Percentiles rank a stretch among this genome's conserved stretches.
Evolutionary conservation across 2,797 vertebrate species (phyloP).

Genomic region (Myotis findleyi): DNA sequence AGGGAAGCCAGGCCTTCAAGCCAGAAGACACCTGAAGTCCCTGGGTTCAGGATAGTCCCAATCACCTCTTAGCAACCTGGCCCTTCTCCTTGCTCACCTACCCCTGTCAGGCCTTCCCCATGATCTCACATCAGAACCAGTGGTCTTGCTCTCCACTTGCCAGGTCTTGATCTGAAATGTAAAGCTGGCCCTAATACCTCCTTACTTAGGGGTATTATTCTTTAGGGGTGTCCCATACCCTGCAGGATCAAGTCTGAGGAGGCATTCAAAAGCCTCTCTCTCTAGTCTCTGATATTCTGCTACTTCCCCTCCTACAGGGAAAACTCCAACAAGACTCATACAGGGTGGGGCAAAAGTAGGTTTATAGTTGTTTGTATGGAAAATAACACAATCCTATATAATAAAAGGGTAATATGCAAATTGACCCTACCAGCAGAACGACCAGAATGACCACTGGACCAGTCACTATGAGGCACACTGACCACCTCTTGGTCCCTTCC

Average conservation of each 20-base stretch:
- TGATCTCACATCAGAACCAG: not conserved
- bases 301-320: not conserved
- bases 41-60: not conserved
- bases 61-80: not conserved
- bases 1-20: not conserved
- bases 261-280: not conserved
- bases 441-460: no score
- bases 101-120: no score
- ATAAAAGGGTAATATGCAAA: no score
- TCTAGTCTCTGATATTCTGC: not conserved
- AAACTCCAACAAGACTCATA: not conserved
- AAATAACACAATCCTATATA: not conserved
- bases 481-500: no score
- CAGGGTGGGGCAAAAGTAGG: not conserved
- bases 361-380: not conserved
- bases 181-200: not conserved
- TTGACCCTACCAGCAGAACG: no score
- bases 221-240: not conserved
- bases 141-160: not conserved
- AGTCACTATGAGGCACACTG: no score
- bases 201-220: constrained; percentile 1
- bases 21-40: not conserved
- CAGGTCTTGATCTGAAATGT: not conserved
- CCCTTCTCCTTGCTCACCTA: fast-evolving
- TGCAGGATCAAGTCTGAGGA: not conserved